Evolutionary conservation across 2,113 vertebrate species (phyloP).

Genomic region (Mustela lutreola): DNA sequence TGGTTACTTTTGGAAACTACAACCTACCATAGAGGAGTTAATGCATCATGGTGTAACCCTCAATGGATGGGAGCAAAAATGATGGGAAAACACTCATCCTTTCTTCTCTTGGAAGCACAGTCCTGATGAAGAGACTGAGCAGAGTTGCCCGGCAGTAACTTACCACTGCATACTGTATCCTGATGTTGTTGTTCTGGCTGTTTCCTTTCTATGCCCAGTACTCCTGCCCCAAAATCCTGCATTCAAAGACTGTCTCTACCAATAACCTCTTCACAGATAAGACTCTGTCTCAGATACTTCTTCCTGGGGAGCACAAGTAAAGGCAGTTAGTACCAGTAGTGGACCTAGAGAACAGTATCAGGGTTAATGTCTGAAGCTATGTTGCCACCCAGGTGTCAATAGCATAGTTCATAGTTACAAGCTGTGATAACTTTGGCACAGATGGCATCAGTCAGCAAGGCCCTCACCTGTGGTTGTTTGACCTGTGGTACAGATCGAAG

Average conservation of each 20-base stretch:
- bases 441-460: not conserved
- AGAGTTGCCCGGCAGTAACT: rapidly evolving
- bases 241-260: not conserved
- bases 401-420: not conserved
- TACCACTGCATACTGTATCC: too few relatives aligned
- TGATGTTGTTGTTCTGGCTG: not conserved
- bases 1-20: not conserved
- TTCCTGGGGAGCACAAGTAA: not conserved
- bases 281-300: not conserved
- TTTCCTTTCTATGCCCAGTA: not conserved
- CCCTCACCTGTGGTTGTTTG: not conserved
- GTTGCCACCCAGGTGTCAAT: not conserved
- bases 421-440: not conserved
- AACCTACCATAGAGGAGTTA: not conserved
- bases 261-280: not conserved
- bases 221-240: not conserved
- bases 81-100: not conserved
- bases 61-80: not conserved
- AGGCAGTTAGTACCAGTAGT: not conserved
- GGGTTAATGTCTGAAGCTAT: not conserved
- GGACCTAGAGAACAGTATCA: not conserved
- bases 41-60: too few relatives aligned
- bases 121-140: not conserved
- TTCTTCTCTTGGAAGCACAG: not conserved
- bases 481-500: not conserved